Percentiles rank a stretch among this genome's conserved stretches.
Conservation (phyloP, 1,140 invertebrate species). For the Anastrepha ludens region DNA sequence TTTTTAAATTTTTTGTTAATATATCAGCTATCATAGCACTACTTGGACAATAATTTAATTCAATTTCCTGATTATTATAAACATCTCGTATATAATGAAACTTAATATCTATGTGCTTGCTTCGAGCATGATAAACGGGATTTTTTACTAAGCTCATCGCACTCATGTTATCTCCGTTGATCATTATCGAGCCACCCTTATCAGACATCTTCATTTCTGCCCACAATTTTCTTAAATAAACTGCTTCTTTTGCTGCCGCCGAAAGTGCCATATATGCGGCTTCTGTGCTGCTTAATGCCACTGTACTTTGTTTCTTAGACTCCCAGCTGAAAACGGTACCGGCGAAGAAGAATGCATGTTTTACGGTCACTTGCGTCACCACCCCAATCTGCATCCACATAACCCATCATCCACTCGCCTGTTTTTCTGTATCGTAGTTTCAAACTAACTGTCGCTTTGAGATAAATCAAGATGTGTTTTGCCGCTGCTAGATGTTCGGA, state of each 20-base stretch:
- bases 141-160: slow-evolving; percentile 6
- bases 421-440: background rate
- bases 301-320: background rate
- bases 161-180: slow-evolving; percentile 13
- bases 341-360: too few relatives aligned
- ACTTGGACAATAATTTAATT: background rate
- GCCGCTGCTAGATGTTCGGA: slow-evolving; percentile 18
- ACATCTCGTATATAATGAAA: background rate
- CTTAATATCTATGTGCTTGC: slow-evolving; percentile 18
- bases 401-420: background rate
- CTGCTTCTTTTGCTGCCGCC: background rate
- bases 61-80: background rate
- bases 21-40: background rate
- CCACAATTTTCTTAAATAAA: background rate
- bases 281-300: too few relatives aligned
- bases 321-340: too few relatives aligned
- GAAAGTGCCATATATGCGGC: too few relatives aligned
- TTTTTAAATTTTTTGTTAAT: slow-evolving; percentile 22
- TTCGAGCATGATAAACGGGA: slow-evolving; percentile 12
- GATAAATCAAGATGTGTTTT: background rate
- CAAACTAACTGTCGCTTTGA: background rate
- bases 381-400: background rate
- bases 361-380: background rate
- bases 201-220: background rate
- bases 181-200: background rate